A percentile compares a stretch with the other conserved stretches of the same genome.
Conservation (phyloP, 2,797 vertebrate species). For the Argyrosomus regius region DNA sequence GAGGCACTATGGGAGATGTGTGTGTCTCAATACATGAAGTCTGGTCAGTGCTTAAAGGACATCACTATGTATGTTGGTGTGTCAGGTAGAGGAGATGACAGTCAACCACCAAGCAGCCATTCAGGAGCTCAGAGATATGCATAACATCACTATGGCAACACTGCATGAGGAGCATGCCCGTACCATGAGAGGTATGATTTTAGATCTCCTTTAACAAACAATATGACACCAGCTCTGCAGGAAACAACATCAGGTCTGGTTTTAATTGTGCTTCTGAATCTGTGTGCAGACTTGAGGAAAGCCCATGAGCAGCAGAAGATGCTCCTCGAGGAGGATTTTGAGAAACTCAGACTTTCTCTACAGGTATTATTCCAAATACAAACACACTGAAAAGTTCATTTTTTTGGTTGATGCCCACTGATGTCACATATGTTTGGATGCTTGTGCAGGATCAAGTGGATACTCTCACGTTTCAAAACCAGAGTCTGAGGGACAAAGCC, state of each 20-base stretch:
- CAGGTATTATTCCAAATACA: conserved; percentile 84
- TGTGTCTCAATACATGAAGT: neutral
- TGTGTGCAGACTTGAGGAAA: conserved; percentile 87
- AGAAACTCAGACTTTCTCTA: conserved; percentile 91
- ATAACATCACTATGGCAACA: conserved; percentile 88
- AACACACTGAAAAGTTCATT: accelerated
- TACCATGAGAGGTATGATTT: conserved; percentile 90
- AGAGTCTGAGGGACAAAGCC: conserved; percentile 92
- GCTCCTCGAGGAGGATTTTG: conserved; percentile 92
- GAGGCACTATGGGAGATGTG: conserved; percentile 26
- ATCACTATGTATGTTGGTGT: conserved; percentile 17
- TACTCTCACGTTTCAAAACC: conserved; percentile 95
- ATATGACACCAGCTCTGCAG: neutral
- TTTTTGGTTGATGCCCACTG: neutral
- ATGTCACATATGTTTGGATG: conserved; percentile 5
- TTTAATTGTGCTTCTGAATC: conserved; percentile 10
- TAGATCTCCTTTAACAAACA: conserved; percentile 3
- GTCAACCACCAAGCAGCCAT: conserved; percentile 87
- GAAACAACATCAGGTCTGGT: conserved; percentile 4
- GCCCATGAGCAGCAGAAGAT: conserved; percentile 93
- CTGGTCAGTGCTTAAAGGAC: neutral
- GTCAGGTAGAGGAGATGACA: conserved; percentile 92
- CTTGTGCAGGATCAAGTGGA: conserved; percentile 94
- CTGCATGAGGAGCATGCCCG: conserved; percentile 92
- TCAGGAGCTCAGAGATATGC: conserved; percentile 91